phyloP scores from a whole-genome alignment of 2,888 invertebrate species.

The Nebria salina region DNA sequence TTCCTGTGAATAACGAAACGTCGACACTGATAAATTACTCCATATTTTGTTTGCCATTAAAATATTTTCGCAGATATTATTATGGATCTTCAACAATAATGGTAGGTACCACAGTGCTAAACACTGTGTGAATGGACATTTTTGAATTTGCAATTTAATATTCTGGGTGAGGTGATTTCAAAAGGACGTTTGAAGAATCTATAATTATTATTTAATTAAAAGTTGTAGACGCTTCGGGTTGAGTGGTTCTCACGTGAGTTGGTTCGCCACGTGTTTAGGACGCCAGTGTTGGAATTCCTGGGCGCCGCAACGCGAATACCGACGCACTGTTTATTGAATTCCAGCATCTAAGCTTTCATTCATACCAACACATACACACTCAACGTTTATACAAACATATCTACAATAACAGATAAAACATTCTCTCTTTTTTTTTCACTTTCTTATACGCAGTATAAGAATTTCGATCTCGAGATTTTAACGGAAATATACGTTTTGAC shows the following conservation, averaged over 20 bases:
- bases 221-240: not conserved
- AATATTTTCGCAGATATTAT: too few species aligned
- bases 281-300: not conserved
- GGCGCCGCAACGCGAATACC: not conserved
- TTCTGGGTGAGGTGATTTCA: not conserved
- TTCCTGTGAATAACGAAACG: too few species aligned
- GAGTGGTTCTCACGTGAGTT: not conserved
- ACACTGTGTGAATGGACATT: too few species aligned
- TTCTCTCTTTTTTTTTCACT: not conserved
- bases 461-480: too few species aligned
- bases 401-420: not conserved
- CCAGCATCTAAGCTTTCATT: not conserved
- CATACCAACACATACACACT: not conserved
- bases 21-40: too few species aligned
- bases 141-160: not conserved
- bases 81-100: too few species aligned
- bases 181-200: not conserved
- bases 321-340: slow-evolving; percentile 16
- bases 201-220: not conserved
- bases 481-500: too few species aligned
- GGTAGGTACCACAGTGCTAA: too few species aligned
- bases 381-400: not conserved
- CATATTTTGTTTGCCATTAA: too few species aligned
- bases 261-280: not conserved
- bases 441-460: too few species aligned